Evolutionary conservation across 23 tunicate genomes (phyloP), one percentile per base, ranked within the genome.

Genomic region (Trididemnum nubilum): DNA sequence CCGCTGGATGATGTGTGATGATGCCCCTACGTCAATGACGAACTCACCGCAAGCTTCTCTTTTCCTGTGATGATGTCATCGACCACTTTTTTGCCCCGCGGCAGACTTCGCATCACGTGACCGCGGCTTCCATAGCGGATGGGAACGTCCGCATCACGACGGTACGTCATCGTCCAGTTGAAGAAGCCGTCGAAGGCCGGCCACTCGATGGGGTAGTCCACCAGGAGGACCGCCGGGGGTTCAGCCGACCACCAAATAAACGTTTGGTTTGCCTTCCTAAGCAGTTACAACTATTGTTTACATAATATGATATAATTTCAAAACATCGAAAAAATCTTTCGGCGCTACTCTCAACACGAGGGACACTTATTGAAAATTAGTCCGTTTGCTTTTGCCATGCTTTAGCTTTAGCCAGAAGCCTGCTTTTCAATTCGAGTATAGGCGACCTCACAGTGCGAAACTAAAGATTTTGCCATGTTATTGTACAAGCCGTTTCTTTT

Each of bases 191-290:
- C 58, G 3, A 58, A 60, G 23, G 24, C 29, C 0, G 81, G 24
- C 19, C 34, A n/a, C 21, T 35, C 51, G 81, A 76, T 30, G 5
- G 29, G 21, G 38, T 69, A 3, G 15, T 30, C 12, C 18, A 23
- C 60, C 22, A 38, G 79, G 5, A 39, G 59, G 28, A 37, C 60
- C 37, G 85, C 76, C 0, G 85, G 85, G 30, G 21, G 21, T 66
- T 81, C 85, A 25, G 85, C 85, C 2, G 85, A 81, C 76, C 63
- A 65, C 85, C 85, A 81, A 2, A 81, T 76, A 81, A 65, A 81
- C 18, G 58, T 21, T 33, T 81, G 85, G 64, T 67, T 49, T 1
- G 85, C 61, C 36, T 81, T 4, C 33, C 85, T 81, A 63, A n/a
- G n/a, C n/a, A n/a, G n/a, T n/a, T n/a, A n/a, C n/a, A n/a, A n/a